Evolutionary conservation across 2,113 vertebrate genomes (phyloP).

Genomic region (Apeltes quadracus): DNA sequence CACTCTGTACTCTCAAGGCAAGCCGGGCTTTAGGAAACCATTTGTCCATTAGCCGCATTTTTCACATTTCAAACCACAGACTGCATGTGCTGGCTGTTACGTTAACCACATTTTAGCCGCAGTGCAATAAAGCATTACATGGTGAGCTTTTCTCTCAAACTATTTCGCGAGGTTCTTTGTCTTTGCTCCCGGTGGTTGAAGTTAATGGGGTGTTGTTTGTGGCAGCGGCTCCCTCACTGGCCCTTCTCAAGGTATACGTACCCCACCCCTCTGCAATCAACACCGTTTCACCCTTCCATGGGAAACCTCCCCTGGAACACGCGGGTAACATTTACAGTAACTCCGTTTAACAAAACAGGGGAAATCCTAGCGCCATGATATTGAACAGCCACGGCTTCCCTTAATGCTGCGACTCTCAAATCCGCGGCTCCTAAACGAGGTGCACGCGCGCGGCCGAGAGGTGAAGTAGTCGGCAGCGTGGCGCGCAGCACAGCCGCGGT

Average conservation of each 20-base stretch:
- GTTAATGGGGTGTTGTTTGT: constrained; percentile 58
- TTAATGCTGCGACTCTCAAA: constrained; percentile 21
- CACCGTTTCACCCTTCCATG: constrained; percentile 43
- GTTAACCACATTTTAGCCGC: constrained; percentile 38
- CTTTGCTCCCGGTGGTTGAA: constrained; percentile 43
- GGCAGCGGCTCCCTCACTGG: constrained; percentile 58
- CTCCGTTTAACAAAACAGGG: constrained; percentile 44
- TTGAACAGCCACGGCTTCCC: constrained; percentile 22
- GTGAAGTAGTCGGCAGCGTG: constrained; percentile 8
- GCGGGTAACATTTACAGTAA: constrained; percentile 23
- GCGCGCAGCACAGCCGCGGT: constrained; percentile 15
- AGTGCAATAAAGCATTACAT: constrained; percentile 37
- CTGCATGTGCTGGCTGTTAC: constrained; percentile 13
- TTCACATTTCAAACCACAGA: constrained; percentile 18
- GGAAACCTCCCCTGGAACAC: constrained; percentile 41
- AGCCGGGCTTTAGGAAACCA: constrained; percentile 22
- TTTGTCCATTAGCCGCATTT: constrained; percentile 18
- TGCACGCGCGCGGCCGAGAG: constrained; percentile 44
- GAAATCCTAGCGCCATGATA: constrained; percentile 41
- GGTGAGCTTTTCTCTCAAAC: constrained; percentile 22
- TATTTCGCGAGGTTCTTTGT: constrained; percentile 34
- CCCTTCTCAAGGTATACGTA: constrained; percentile 24
- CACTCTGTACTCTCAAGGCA: constrained; percentile 26
- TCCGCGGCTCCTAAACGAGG: constrained; percentile 39
- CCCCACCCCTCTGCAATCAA: constrained; percentile 7